These are phyloP conservation scores for Eueides isabella DNA, from an alignment of 1,140 invertebrate species.

Conservation along the genomic window DNA sequence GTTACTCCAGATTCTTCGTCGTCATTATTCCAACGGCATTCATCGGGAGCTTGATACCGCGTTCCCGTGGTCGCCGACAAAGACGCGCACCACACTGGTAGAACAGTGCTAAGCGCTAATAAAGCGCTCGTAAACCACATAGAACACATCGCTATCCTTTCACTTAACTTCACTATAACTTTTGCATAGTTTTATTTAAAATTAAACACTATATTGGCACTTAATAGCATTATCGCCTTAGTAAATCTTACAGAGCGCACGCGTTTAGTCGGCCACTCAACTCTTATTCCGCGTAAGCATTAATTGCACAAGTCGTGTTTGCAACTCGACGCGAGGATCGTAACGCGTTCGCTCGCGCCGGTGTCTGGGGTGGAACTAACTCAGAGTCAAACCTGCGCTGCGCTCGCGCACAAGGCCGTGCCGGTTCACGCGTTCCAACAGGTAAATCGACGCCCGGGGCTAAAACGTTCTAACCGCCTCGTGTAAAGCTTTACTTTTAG, in stretches of 20 bases:
- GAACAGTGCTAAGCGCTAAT: conserved; percentile 67
- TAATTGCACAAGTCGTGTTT: conserved; percentile 77
- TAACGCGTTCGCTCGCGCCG: conserved; percentile 65
- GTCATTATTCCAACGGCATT: conserved; percentile 90
- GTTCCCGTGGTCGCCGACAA: conserved; percentile 76
- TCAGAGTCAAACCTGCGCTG: conserved; percentile 74
- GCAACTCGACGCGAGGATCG: conserved; percentile 50
- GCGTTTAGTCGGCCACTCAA: conserved; percentile 76
- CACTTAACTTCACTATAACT: conserved; percentile 70
- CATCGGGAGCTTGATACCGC: conserved; percentile 91
- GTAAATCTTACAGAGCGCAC: conserved; percentile 64
- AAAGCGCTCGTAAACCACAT: conserved; percentile 68
- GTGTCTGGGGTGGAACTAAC: conserved; percentile 77
- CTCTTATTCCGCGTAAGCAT: conserved; percentile 76
- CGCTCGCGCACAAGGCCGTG: conserved; percentile 81
- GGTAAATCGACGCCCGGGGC: conserved; percentile 63
- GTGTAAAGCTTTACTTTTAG: conserved; percentile 48
- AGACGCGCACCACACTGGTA: conserved; percentile 71
- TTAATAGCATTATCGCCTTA: conserved; percentile 55
- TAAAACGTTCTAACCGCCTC: conserved; percentile 64
- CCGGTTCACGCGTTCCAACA: conserved; percentile 80
- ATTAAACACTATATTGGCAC: conserved; percentile 61
- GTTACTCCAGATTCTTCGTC: conserved; percentile 86
- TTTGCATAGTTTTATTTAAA: conserved; percentile 71
- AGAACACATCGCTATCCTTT: conserved; percentile 68